phyloP scores from a whole-genome alignment of 2,888 invertebrate species.

The Heliconius hortense region DNA sequence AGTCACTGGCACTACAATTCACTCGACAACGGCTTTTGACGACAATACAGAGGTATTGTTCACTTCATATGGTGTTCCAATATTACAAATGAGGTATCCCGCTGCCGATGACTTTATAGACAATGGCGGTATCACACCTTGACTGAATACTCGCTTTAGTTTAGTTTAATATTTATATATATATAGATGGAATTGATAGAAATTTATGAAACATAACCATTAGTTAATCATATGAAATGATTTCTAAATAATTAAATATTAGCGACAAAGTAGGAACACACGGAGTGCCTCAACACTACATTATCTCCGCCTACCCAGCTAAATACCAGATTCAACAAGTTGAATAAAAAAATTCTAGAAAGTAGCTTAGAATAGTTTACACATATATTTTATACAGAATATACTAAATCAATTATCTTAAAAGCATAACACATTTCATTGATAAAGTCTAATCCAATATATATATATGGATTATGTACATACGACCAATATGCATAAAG shows the following conservation, averaged over 20 bases:
- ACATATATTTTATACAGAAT: background rate
- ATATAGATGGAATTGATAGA: background rate
- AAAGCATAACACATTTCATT: slow-evolving; percentile 15
- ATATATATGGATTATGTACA: slow-evolving; percentile 20
- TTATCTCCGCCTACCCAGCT: background rate
- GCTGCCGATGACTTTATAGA: slow-evolving; percentile 51
- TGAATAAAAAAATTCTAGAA: no score
- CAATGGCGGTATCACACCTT: slow-evolving; percentile 37
- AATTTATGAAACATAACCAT: background rate
- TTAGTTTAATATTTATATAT: background rate
- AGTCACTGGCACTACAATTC: slow-evolving; percentile 58
- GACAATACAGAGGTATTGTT: slow-evolving; percentile 55
- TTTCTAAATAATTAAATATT: no score
- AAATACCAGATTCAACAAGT: background rate
- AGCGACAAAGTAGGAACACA: background rate
- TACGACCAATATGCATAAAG: slow-evolving; percentile 21
- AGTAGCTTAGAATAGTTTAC: background rate
- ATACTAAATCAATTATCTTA: slow-evolving; percentile 10
- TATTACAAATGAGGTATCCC: slow-evolving; percentile 65
- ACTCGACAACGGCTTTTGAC: slow-evolving; percentile 64
- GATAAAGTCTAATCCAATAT: slow-evolving; percentile 16
- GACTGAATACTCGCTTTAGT: background rate
- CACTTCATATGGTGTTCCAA: slow-evolving; percentile 41
- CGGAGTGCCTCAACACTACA: background rate
- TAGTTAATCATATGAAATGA: no score